These are phyloP conservation scores for Myrmophylax atrothorax DNA, from an alignment of 2,113 vertebrate genomes.

Conservation along the genomic window DNA sequence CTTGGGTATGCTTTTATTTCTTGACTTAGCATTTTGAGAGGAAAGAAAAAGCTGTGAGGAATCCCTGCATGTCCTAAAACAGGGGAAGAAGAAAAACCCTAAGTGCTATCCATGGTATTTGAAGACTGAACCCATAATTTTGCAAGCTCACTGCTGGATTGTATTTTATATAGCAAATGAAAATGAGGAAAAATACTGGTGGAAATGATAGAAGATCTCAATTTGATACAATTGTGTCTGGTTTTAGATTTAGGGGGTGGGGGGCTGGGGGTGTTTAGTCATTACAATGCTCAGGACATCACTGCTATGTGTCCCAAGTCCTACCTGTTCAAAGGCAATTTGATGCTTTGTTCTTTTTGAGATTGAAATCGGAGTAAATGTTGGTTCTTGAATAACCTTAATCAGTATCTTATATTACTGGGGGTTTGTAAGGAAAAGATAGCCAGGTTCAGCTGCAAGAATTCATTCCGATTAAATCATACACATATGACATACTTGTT, in stretches of 20 bases:
- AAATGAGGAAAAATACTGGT: not conserved
- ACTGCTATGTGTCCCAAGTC: accelerated
- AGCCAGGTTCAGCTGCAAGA: not conserved
- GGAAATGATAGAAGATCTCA: not conserved
- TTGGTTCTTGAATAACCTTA: not conserved
- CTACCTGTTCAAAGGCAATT: not conserved
- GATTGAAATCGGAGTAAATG: not conserved
- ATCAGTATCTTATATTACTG: not conserved
- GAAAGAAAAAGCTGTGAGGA: not conserved
- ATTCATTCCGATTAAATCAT: not conserved
- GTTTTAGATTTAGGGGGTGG: not conserved
- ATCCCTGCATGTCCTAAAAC: not conserved
- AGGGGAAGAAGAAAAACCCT: not conserved
- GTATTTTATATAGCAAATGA: not conserved
- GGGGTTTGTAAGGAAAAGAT: not conserved
- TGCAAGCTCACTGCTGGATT: not conserved
- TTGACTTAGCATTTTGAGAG: not conserved
- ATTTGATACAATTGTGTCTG: not conserved
- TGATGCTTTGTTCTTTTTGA: not conserved
- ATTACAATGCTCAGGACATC: not conserved
- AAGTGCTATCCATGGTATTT: not conserved
- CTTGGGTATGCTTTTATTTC: not conserved
- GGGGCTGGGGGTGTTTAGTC: too few species aligned
- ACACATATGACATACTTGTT: accelerated
- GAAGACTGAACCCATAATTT: not conserved